Base-by-base conservation (phyloP, 2,113 vertebrate species). In the Marmota flaviventris region DNA sequence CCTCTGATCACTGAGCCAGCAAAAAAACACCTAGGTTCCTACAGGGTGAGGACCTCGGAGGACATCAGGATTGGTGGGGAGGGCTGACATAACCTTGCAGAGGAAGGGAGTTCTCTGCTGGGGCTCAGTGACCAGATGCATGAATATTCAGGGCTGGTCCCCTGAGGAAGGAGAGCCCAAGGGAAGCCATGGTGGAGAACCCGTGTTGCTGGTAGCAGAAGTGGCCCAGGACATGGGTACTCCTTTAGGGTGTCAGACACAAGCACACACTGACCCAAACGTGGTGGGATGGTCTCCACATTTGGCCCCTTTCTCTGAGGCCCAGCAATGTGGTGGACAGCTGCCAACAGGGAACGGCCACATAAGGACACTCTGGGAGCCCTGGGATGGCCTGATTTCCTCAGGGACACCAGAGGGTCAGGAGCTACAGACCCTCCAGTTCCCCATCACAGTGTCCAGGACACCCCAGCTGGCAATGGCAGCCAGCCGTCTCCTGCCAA, bases 311-410 rank as follows among this genome's bases (percentile, higher is more conserved):
- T 12, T 17, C 58, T 42, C 63, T 37, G 34, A 83, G 67, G 70
- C 34, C 5, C 8, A 25, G 76, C 11, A 0, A 51, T 32, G 5
- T 10, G 18, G n/a, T 0, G 42, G 11, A 8, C 2, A 8, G 1
- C 16, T 7, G 1, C 48, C 8, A 1, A 65, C 51, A 20, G 18
- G 67, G 51, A 25, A 22, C 16, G 51, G 42, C 29, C 34, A 0
- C 1, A 10, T 22, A 16, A 39, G 17, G 63, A 42, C 32, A 8
- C 9, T 34, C 78, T 11, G 10, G 25, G 27, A 39, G 67, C 72
- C 84, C 42, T 1, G 29, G 9, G 22, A 45, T 10, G 11, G 32
- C 58, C 81, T 16, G n/a, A 42, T 14, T 53, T 58, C 63, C 72
- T 69, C 32, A 16, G 85, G 27, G 63, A 72, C 67, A 29, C 16